Evolutionary conservation across 2,888 invertebrate species (phyloP).

Genomic region (Dasypogon diadema): DNA sequence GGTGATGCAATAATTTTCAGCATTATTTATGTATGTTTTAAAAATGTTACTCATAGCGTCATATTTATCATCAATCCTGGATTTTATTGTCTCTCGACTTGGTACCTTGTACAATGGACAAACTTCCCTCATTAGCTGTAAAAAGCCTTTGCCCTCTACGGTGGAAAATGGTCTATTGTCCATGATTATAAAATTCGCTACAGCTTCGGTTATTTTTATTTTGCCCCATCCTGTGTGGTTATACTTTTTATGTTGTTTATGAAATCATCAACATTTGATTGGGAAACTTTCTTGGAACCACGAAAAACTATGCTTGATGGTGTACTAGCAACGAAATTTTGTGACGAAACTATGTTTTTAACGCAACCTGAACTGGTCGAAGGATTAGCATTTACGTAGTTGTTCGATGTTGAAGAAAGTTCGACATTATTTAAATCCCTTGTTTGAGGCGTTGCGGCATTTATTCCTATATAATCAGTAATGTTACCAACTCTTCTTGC

Average conservation of each 20-base stretch:
- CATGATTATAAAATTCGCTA: conserved; percentile 54
- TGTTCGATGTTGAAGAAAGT: not conserved
- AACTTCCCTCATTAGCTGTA: conserved; percentile 54
- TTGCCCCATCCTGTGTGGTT: conserved; percentile 51
- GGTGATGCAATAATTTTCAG: conserved; percentile 48
- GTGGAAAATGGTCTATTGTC: conserved; percentile 52
- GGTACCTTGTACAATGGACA: conserved; percentile 53
- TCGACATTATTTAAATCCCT: not conserved
- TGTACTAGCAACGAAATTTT: conserved; percentile 6
- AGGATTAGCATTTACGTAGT: not conserved
- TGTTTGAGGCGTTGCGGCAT: not conserved
- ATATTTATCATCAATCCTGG: conserved; percentile 43
- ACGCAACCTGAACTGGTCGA: conserved; percentile 12
- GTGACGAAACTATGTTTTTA: conserved; percentile 8
- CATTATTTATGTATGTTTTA: conserved; percentile 44
- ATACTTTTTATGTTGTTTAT: conserved; percentile 52
- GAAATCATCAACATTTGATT: conserved; percentile 50
- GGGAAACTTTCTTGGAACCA: conserved; percentile 7
- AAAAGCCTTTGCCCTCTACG: conserved; percentile 52
- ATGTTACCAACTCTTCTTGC: conserved; percentile 2
- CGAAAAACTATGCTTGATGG: conserved; percentile 7
- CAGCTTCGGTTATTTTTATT: conserved; percentile 53
- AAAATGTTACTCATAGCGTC: conserved; percentile 47
- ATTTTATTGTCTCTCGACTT: conserved; percentile 54
- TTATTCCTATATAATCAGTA: conserved; percentile 15